Percentiles rank a stretch among this genome's conserved stretches.
Evolutionary conservation across 2,888 invertebrate genomes (phyloP).

Genomic region (Craniophora ligustri): DNA sequence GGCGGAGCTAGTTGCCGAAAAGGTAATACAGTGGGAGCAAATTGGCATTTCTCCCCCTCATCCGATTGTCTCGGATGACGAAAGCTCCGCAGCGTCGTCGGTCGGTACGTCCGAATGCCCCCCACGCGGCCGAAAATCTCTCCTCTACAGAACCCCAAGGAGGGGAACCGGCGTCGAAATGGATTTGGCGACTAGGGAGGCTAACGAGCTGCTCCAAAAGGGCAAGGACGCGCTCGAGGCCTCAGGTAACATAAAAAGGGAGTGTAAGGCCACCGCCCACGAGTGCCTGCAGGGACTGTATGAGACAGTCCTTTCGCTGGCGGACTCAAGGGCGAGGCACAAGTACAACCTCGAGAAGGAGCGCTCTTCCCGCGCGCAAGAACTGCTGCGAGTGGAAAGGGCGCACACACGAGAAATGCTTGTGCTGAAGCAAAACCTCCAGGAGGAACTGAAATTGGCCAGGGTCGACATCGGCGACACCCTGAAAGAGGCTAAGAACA

Average conservation of each 20-base stretch:
- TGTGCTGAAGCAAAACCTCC: background rate
- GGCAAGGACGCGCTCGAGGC: background rate
- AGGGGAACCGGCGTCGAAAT: background rate
- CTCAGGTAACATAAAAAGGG: background rate
- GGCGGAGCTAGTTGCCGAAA: no score
- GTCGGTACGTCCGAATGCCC: no score
- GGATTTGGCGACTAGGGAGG: background rate
- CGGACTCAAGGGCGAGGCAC: background rate
- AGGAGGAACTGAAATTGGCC: background rate
- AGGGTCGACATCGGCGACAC: no score
- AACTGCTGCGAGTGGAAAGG: background rate
- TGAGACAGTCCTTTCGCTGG: background rate
- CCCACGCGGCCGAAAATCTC: no score
- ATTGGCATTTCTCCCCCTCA: no score
- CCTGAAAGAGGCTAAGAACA: no score
- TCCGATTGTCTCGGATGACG: no score
- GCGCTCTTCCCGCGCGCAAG: background rate
- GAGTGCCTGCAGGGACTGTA: background rate
- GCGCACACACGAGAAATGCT: background rate
- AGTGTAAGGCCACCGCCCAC: background rate
- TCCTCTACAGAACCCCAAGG: background rate
- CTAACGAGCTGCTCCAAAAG: background rate
- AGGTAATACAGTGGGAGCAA: no score
- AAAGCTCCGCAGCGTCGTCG: no score
- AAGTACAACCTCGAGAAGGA: conserved; percentile 3